Evolutionary conservation across 2,113 vertebrate genomes (phyloP).

Genomic region (Mesembrinibis cayennensis): DNA sequence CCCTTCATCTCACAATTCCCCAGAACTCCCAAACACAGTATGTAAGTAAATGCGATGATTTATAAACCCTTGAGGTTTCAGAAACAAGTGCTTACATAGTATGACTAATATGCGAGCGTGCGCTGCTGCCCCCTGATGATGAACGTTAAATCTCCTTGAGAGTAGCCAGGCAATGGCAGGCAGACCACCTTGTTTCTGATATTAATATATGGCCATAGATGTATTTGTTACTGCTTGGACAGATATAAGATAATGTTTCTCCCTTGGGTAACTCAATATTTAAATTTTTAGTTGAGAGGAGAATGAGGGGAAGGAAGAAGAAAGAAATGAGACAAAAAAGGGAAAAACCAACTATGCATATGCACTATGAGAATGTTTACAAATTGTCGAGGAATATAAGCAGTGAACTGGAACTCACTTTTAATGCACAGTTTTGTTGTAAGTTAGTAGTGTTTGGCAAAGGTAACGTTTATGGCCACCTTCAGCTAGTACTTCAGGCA

Average conservation of each 20-base stretch:
- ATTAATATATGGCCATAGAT: background rate
- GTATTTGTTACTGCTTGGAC: background rate
- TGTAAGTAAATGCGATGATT: background rate
- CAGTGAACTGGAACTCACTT: background rate
- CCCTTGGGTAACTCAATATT: background rate
- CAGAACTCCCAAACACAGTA: background rate
- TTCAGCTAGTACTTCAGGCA: background rate
- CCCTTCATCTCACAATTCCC: background rate
- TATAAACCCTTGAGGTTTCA: background rate
- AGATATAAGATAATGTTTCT: background rate
- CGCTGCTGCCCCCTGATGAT: constrained; percentile 16
- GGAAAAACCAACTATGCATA: background rate
- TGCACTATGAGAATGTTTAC: background rate
- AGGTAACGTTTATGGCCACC: background rate
- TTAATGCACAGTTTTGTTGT: background rate
- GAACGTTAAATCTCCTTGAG: background rate
- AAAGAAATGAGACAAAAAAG: background rate
- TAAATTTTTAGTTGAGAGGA: background rate
- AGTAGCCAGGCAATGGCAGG: background rate
- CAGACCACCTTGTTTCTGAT: background rate
- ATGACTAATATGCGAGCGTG: background rate
- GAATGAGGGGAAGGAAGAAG: background rate
- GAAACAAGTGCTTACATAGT: background rate
- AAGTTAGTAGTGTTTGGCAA: background rate
- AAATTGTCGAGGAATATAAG: background rate